Conservation (phyloP, 2,888 invertebrate species). For the Rhogogaster chlorosoma region DNA sequence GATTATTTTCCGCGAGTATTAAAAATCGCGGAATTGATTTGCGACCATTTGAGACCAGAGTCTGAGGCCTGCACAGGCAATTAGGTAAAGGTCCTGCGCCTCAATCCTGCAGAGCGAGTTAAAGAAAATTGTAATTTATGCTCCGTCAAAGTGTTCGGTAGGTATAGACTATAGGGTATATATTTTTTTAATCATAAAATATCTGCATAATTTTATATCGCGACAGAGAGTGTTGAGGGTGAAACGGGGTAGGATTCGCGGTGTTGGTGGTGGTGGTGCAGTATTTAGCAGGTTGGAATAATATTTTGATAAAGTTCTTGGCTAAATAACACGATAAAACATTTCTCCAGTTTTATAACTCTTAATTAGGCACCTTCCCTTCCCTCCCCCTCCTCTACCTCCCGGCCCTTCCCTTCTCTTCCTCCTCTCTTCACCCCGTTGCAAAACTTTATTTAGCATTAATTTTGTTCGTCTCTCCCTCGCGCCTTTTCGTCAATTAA, state of each 20-base stretch:
- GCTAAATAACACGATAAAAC: constrained; percentile 47
- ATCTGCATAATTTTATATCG: constrained; percentile 37
- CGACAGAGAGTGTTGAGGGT: background rate
- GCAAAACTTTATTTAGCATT: constrained; percentile 26
- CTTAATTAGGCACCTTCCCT: constrained; percentile 34
- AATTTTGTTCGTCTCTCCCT: constrained; percentile 3
- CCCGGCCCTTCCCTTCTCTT: background rate
- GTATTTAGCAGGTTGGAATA: constrained; percentile 33
- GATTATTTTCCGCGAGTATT: background rate
- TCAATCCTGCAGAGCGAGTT: background rate
- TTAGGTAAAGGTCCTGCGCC: background rate
- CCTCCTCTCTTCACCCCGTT: background rate
- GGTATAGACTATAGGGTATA: background rate
- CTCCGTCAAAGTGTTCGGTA: constrained; percentile 4
- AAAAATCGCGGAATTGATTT: background rate
- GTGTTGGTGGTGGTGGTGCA: constrained; percentile 8
- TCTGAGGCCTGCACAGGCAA: background rate
- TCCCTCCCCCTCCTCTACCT: background rate
- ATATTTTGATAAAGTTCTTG: constrained; percentile 48
- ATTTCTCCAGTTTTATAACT: constrained; percentile 40
- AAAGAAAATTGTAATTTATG: constrained; percentile 21
- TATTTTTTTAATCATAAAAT: constrained; percentile 40
- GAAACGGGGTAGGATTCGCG: background rate
- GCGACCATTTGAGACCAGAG: background rate
- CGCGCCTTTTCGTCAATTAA: constrained; percentile 10